A percentile compares a stretch with the other conserved stretches of the same genome.
These are phyloP conservation scores for Helicoverpa assulta DNA, from an alignment of 2,888 invertebrate species.

Conservation along the genomic window DNA sequence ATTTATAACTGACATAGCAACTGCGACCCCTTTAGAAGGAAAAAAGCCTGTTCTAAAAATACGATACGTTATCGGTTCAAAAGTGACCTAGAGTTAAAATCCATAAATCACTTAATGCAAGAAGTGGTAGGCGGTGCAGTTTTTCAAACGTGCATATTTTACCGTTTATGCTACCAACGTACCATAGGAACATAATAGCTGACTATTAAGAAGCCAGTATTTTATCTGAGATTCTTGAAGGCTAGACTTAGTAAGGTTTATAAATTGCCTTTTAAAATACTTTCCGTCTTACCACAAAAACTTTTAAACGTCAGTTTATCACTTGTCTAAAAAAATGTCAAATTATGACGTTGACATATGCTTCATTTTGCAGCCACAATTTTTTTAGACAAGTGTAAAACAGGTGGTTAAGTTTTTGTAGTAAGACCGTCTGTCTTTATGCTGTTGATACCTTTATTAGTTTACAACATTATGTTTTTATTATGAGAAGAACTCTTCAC, in stretches of 20 bases:
- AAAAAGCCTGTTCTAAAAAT: neutral
- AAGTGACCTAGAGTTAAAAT: neutral
- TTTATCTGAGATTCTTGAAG: constrained; percentile 61
- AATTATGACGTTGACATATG: too few relatives aligned
- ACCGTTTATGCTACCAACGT: neutral
- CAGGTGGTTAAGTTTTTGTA: too few relatives aligned
- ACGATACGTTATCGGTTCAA: neutral
- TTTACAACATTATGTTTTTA: constrained; percentile 13
- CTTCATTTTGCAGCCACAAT: too few relatives aligned
- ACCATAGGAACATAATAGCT: constrained; percentile 50
- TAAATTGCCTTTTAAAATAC: constrained; percentile 55
- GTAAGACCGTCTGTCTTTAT: constrained; percentile 35
- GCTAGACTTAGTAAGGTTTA: constrained; percentile 59
- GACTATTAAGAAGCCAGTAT: constrained; percentile 59
- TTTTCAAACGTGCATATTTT: constrained; percentile 25
- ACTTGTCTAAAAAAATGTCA: too few relatives aligned
- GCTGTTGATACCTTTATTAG: constrained; percentile 52
- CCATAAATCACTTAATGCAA: neutral
- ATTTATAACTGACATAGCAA: neutral
- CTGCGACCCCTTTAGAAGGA: neutral
- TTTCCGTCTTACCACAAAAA: too few relatives aligned
- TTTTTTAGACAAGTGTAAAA: too few relatives aligned
- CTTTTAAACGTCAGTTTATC: too few relatives aligned
- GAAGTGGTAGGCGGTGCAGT: constrained; percentile 10
- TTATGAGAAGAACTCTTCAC: neutral